Base-by-base conservation (phyloP, 1,140 invertebrate species). In the Lordiphosa clarofinis region DNA sequence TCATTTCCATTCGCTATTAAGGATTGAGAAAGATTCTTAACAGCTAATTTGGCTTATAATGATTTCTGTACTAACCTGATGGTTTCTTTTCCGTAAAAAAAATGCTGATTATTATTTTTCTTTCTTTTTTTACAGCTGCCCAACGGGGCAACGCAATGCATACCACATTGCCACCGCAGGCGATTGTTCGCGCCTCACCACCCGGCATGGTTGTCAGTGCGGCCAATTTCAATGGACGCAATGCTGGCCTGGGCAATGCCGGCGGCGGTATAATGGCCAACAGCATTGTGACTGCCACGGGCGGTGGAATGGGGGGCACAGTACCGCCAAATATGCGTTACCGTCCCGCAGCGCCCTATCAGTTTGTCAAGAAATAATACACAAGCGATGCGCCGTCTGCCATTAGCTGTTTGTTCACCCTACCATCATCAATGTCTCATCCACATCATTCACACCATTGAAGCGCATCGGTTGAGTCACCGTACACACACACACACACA, bases 341-440 rank as follows among this genome's bases (percentile, higher is more conserved):
- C 61, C 86, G 86, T 75, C 65, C 86, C 47, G 67, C 82, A 50
- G 79, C 71, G 44, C 68, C 86, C 19, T 88, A 88, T 70, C 81
- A 88, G 61, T 86, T 81, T 72, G 74, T 86, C 46, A 88, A 88
- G 65, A 88, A 88, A 88, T 88, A 88, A 88, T 87, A 82, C 58
- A 81, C 68, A 82, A 65, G 67, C 65, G 61, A 55, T 66, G 69
- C 69, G 62, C 73, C 49, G 47, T 38, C 63, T 82, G 67, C 71
- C 62, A 63, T 74, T 75, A 58, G 76, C 76, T 82, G 63, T 66
- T 78, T 78, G 69, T 84, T 76, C 56, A 84, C 75, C 43, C 43
- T 46, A 31, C 24, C 49, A 36, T 40, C 53, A 58, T 74, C 68
- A 55, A 24, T 65, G 63, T 55, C 52, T 13, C 67, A 53, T 71